Evolutionary conservation across 2,797 vertebrate genomes (phyloP).

Genomic region (Petrocephalus schoutedeni): DNA sequence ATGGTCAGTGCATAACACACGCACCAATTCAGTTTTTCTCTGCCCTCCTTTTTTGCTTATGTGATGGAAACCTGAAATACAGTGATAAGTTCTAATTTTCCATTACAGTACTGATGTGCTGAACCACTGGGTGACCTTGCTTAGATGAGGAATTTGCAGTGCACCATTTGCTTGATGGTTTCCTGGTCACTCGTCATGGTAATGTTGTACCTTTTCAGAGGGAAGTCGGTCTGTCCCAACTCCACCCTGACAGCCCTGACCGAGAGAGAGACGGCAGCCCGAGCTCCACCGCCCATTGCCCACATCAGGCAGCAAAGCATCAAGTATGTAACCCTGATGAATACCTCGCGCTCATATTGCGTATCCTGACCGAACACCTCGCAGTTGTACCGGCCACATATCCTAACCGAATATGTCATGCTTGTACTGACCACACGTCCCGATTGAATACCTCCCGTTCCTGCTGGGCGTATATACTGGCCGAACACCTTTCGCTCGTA

Average conservation of each 20-base stretch:
- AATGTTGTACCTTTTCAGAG: constrained; percentile 56
- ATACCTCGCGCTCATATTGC: background rate
- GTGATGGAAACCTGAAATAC: background rate
- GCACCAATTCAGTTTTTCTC: background rate
- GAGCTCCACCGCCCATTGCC: constrained; percentile 84
- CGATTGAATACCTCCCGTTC: background rate
- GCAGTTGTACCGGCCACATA: too few relatives aligned
- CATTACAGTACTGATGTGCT: background rate
- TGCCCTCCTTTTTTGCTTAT: background rate
- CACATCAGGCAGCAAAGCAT: constrained; percentile 81
- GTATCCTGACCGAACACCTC: too few relatives aligned
- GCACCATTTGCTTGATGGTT: background rate
- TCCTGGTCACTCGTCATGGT: background rate
- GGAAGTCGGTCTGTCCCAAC: constrained; percentile 79
- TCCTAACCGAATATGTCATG: too few relatives aligned
- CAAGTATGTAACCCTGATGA: constrained; percentile 67
- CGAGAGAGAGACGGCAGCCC: constrained; percentile 73
- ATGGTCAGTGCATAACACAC: background rate
- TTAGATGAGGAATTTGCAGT: background rate
- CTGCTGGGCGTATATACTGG: too few relatives aligned
- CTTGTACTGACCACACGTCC: background rate
- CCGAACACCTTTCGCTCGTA: background rate
- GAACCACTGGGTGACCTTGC: background rate
- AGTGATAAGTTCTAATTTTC: background rate
- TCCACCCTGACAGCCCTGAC: constrained; percentile 74